Base-by-base conservation (phyloP, 2,888 invertebrate genomes). In the Chymomyza caudatula region DNA sequence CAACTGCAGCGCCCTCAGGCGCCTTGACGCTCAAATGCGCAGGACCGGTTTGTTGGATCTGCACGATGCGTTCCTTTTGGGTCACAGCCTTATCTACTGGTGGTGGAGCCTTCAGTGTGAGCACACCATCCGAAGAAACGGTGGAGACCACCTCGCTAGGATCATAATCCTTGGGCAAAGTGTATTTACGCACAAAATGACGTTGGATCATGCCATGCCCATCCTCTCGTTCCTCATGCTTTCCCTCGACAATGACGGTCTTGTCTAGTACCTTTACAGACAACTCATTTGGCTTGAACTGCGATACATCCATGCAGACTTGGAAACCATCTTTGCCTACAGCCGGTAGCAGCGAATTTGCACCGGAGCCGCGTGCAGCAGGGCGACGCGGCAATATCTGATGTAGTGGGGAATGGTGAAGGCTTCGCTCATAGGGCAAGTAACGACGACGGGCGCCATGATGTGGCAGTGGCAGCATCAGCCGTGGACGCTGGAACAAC, bases 221-320 rank as follows among this genome's bases (percentile, higher is more conserved):
- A 71, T 95, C 95, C 25, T 93, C 92, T 71, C 94, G 94, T 67
- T 96, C 93, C 85, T 95, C 95, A 85, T 95, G 96, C 86, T 94
- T 95, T 0, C 94, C 96, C 88, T 96, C 95, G 5, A 95, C 92
- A 53, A 94, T 92, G 8, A 96, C 92, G 43, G 92, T 92, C 69
- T 94, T 93, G n/a, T 95, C 95, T 0, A 94, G 92, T 0, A 95
- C 95, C 88, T 95, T 96, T 23, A 96, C 95, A 2, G 92, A 92
- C 49, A 96, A 93, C 88, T 96, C 96, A 17, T 94, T 93, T 0
- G 96, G 96, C n/a, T 92, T 91, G 83, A 96, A 96, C 77, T 96
- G 94, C 81, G 94, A 93, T 0, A 96, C 95, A 85, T 96, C 96
- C 78, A 96, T 90, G 78, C 92, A 93, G 8, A 94, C 94, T 86